A percentile compares a stretch with the other conserved stretches of the same genome.
Evolutionary conservation across 2,888 invertebrate genomes (phyloP).

Genomic region (Penaeus monodon): DNA sequence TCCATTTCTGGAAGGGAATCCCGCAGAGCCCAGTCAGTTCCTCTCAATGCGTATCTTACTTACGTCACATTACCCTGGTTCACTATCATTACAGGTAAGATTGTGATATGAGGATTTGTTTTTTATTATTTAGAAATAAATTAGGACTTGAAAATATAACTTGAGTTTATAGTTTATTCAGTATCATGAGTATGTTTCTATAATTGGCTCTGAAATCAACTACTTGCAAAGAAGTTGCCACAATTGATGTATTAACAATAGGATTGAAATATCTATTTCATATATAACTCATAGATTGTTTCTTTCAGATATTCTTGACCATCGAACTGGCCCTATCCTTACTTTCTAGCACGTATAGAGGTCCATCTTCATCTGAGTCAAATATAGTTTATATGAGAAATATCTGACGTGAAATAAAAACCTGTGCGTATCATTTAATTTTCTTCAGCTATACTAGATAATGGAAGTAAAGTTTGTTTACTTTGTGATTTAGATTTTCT

Average conservation of each 20-base stretch:
- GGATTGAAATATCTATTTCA: neutral
- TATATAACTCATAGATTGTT: constrained; percentile 4
- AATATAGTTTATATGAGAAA: constrained; percentile 12
- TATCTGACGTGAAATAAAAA: neutral
- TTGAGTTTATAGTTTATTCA: too few species aligned
- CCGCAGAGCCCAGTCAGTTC: constrained; percentile 88
- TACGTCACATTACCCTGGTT: constrained; percentile 99
- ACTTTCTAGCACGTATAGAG: constrained; percentile 55
- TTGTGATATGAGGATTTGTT: neutral
- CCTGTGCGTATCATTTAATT: too few species aligned
- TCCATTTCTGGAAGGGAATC: constrained; percentile 99
- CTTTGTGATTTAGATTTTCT: too few species aligned
- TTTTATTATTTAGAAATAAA: neutral
- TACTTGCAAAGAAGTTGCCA: too few species aligned
- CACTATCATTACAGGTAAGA: constrained; percentile 87
- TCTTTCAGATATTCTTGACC: constrained; percentile 62
- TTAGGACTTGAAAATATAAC: neutral
- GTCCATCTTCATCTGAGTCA: neutral
- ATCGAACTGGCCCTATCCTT: constrained; percentile 62
- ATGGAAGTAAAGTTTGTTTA: too few species aligned
- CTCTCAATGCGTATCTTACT: constrained; percentile 95
- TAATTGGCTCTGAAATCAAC: too few species aligned
- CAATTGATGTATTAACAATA: too few species aligned
- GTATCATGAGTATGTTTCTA: too few species aligned
- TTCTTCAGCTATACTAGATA: too few species aligned